These are phyloP conservation scores for Morpho deidamia DNA, from an alignment of 2,888 invertebrate genomes.

Conservation along the genomic window DNA sequence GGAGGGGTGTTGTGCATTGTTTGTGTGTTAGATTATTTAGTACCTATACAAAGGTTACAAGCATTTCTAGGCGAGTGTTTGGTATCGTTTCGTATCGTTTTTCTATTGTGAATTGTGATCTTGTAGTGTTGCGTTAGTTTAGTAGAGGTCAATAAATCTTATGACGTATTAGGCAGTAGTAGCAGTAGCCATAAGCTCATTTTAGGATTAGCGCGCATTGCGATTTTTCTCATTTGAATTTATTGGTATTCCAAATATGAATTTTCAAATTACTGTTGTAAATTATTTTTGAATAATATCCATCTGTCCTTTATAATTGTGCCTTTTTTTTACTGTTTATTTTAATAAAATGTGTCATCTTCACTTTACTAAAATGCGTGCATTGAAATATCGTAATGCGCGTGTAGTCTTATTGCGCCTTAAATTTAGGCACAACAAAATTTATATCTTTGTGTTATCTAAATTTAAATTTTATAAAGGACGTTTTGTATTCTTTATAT, in stretches of 20 bases:
- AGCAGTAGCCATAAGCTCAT: slow-evolving; percentile 67
- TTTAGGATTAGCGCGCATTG: slow-evolving; percentile 26
- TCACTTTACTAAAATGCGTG: too few species aligned
- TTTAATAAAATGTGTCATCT: too few species aligned
- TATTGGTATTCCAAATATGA: too few species aligned
- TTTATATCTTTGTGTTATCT: neutral
- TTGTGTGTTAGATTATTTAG: slow-evolving; percentile 9
- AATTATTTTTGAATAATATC: too few species aligned
- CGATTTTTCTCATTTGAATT: neutral
- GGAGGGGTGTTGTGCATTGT: slow-evolving; percentile 6
- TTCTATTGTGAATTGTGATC: slow-evolving; percentile 28
- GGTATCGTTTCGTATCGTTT: slow-evolving; percentile 33
- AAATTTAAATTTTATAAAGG: neutral
- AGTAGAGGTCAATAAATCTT: slow-evolving; percentile 41
- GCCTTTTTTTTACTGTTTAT: too few species aligned
- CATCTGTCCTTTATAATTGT: too few species aligned
- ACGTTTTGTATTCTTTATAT: too few species aligned
- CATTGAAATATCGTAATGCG: neutral
- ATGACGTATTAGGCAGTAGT: slow-evolving; percentile 49
- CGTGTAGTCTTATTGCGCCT: neutral
- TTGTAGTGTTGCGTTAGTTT: slow-evolving; percentile 39
- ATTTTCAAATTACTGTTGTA: too few species aligned
- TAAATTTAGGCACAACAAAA: neutral
- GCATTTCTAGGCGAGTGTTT: slow-evolving; percentile 53
- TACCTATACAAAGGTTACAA: slow-evolving; percentile 42